Conservation (phyloP, 1,140 invertebrate genomes). For the Eufriesea mexicana region DNA sequence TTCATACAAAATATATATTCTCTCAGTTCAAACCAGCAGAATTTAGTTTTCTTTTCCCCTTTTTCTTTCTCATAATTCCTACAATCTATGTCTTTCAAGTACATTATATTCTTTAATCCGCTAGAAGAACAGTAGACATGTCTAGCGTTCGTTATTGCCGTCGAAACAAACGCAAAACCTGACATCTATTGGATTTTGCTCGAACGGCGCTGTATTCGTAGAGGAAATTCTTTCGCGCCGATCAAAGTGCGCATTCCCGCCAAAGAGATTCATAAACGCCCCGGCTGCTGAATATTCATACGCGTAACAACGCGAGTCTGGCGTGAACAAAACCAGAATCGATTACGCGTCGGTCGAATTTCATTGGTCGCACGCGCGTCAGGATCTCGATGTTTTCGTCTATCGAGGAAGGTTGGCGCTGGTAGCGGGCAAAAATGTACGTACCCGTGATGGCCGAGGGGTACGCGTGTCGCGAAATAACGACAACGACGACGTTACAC, state of each 20-base stretch:
- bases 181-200: no score
- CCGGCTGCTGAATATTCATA: constrained; percentile 31
- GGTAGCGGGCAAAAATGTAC: neutral
- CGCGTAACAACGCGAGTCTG: neutral
- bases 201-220: neutral
- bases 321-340: constrained; percentile 11
- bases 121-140: no score
- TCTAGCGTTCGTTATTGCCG: no score
- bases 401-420: neutral
- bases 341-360: constrained; percentile 30
- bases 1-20: no score
- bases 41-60: no score
- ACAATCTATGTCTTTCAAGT: no score
- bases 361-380: neutral
- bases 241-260: neutral
- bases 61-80: no score
- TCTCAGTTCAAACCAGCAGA: no score
- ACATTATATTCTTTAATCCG: no score
- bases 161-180: no score
- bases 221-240: neutral
- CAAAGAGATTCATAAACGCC: neutral
- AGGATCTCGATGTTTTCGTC: neutral
- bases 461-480: neutral
- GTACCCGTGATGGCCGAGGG: no score
- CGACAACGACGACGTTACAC: neutral